Evolutionary conservation across 2,888 invertebrate genomes (phyloP).

Genomic region (Catocala nupta): DNA sequence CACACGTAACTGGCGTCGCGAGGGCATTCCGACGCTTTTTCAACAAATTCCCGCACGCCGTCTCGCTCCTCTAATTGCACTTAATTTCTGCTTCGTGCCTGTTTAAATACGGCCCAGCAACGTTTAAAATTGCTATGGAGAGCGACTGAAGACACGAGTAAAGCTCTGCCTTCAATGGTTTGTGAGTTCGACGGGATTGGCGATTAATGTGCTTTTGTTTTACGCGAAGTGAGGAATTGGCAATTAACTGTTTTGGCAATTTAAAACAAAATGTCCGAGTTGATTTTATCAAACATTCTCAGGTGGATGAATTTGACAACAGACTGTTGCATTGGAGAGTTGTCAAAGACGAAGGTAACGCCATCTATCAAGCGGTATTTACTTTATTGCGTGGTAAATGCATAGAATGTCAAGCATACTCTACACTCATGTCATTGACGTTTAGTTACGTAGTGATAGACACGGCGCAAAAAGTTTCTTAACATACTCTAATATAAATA

Average conservation of each 20-base stretch:
- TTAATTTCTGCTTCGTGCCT: conserved; percentile 83
- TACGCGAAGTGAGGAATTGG: conserved; percentile 27
- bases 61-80: conserved; percentile 80
- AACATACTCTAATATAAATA: conserved; percentile 7
- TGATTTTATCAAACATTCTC: background rate
- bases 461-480: background rate
- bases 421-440: background rate
- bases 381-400: background rate
- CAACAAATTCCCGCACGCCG: conserved; percentile 77
- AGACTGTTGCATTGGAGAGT: background rate
- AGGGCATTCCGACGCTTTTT: conserved; percentile 77
- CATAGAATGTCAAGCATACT: conserved; percentile 1
- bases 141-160: conserved; percentile 47
- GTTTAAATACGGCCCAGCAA: conserved; percentile 75
- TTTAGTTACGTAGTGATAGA: background rate
- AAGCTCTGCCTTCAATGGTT: conserved; percentile 41
- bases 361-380: conserved; percentile 1
- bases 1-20: conserved; percentile 73
- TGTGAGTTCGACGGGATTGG: conserved; percentile 39
- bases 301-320: background rate
- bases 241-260: conserved; percentile 33
- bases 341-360: background rate
- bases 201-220: conserved; percentile 36
- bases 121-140: conserved; percentile 67
- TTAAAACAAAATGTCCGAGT: conserved; percentile 12